Percentiles rank a stretch among this genome's conserved stretches.
Evolutionary conservation across 2,888 invertebrate genomes (phyloP).

Genomic region (Lasioglossum vierecki): DNA sequence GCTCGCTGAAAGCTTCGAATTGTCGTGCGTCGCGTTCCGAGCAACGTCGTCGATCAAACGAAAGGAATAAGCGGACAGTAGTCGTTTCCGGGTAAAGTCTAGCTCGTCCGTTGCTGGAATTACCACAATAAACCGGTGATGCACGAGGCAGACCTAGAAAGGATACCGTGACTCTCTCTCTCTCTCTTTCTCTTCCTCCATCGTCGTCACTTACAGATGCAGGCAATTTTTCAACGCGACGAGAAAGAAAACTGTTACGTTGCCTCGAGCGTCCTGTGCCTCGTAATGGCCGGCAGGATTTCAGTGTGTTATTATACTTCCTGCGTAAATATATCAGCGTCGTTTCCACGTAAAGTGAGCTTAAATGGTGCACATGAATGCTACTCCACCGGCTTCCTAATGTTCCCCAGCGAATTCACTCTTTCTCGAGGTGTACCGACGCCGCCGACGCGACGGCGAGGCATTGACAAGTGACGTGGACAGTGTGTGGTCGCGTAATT

Average conservation of each 20-base stretch:
- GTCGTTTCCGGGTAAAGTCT: constrained; percentile 30
- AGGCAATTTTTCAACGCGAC: constrained; percentile 58
- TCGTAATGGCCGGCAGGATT: constrained; percentile 53
- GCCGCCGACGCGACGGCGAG: background rate
- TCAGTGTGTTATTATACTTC: constrained; percentile 57
- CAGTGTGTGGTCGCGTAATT: constrained; percentile 1
- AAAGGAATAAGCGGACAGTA: constrained; percentile 15
- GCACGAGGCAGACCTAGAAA: constrained; percentile 45
- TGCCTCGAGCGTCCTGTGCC: constrained; percentile 27
- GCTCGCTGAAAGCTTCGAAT: background rate
- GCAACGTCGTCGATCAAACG: constrained; percentile 41
- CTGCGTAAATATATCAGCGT: constrained; percentile 58
- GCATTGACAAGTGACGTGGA: background rate
- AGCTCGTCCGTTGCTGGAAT: constrained; percentile 54
- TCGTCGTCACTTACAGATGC: constrained; percentile 68
- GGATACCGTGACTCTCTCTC: background rate
- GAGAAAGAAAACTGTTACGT: constrained; percentile 58
- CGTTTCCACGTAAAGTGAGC: constrained; percentile 39
- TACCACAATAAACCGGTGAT: constrained; percentile 62
- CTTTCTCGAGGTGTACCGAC: background rate
- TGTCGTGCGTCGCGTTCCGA: background rate
- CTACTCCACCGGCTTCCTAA: constrained; percentile 8
- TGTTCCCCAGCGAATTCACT: background rate
- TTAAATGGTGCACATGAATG: constrained; percentile 5
- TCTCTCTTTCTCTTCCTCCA: constrained; percentile 26